phyloP scores from a whole-genome alignment of 2,888 invertebrate genomes.

The Drosophila mimica region DNA sequence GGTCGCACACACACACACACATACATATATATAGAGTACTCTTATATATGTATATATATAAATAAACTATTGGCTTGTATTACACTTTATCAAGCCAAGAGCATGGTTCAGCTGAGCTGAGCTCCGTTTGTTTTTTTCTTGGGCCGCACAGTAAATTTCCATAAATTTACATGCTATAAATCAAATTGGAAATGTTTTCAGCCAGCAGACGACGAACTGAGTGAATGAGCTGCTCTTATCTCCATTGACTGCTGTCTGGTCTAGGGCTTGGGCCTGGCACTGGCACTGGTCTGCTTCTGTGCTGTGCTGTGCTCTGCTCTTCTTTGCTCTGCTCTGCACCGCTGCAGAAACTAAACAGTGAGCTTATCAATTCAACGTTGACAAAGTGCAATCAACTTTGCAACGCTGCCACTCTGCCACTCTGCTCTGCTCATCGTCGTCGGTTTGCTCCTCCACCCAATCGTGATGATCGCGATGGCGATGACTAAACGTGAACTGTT shows the following conservation, averaged over 20 bases:
- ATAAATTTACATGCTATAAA: slow-evolving; percentile 80
- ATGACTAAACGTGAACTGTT: slow-evolving; percentile 62
- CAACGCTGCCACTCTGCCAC: slow-evolving; percentile 5
- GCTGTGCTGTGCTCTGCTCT: slow-evolving; percentile 7
- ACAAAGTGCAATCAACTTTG: slow-evolving; percentile 79
- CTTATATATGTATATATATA: slow-evolving; percentile 8
- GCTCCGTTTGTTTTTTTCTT: slow-evolving; percentile 32
- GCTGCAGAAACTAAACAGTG: slow-evolving; percentile 68
- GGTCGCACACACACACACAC: slow-evolving; percentile 34
- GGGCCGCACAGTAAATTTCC: slow-evolving; percentile 72
- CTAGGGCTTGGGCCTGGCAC: slow-evolving; percentile 23
- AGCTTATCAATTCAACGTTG: slow-evolving; percentile 68
- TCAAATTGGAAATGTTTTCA: slow-evolving; percentile 70
- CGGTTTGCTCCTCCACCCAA: slow-evolving; percentile 53
- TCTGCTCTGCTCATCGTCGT: slow-evolving; percentile 41
- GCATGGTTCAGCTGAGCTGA: slow-evolving; percentile 34
- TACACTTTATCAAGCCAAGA: slow-evolving; percentile 62
- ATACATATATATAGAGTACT: not conserved
- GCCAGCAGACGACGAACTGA: slow-evolving; percentile 38
- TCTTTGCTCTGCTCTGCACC: not conserved
- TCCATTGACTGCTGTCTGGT: slow-evolving; percentile 52
- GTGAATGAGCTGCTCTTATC: slow-evolving; percentile 52
- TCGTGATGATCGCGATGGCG: slow-evolving; percentile 24
- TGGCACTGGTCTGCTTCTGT: slow-evolving; percentile 32
- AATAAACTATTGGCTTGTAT: slow-evolving; percentile 64